These are phyloP conservation scores for Agonopterix arenella DNA, from an alignment of 2,888 invertebrate species.

Conservation along the genomic window DNA sequence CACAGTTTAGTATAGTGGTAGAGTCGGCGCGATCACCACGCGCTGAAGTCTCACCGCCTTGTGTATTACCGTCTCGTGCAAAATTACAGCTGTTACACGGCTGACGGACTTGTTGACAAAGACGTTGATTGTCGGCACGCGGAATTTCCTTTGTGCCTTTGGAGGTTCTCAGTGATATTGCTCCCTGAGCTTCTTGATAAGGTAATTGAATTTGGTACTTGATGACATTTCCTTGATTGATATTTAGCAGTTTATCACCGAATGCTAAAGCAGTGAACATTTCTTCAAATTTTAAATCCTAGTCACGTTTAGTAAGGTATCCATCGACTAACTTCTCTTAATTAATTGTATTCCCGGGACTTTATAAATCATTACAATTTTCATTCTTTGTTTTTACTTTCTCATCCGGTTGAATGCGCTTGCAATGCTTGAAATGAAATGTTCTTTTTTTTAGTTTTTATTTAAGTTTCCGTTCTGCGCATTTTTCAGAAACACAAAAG, in stretches of 20 bases:
- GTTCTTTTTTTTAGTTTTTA: neutral
- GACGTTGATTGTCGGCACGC: conserved; percentile 11
- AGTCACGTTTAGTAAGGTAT: no score
- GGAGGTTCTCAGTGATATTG: conserved; percentile 14
- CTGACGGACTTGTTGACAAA: conserved; percentile 26
- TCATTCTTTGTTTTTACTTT: conserved; percentile 18
- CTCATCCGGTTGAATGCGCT: conserved; percentile 14
- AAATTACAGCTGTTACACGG: conserved; percentile 20
- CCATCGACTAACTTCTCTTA: no score
- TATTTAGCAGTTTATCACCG: no score
- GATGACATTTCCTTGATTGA: no score
- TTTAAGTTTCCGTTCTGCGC: no score
- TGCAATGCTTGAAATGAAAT: conserved; percentile 3
- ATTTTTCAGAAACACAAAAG: no score
- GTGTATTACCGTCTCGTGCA: conserved; percentile 25
- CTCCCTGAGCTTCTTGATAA: conserved; percentile 1
- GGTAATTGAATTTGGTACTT: neutral
- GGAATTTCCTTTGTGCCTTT: conserved; percentile 18
- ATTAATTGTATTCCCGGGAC: conserved; percentile 3
- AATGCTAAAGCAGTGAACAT: no score
- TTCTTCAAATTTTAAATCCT: no score
- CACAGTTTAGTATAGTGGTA: conserved; percentile 38
- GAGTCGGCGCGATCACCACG: conserved; percentile 42
- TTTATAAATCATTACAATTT: conserved; percentile 3
- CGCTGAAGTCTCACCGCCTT: conserved; percentile 35